These are phyloP conservation scores for Hesperophylax magnus DNA, from an alignment of 1,140 invertebrate species.

Conservation along the genomic window DNA sequence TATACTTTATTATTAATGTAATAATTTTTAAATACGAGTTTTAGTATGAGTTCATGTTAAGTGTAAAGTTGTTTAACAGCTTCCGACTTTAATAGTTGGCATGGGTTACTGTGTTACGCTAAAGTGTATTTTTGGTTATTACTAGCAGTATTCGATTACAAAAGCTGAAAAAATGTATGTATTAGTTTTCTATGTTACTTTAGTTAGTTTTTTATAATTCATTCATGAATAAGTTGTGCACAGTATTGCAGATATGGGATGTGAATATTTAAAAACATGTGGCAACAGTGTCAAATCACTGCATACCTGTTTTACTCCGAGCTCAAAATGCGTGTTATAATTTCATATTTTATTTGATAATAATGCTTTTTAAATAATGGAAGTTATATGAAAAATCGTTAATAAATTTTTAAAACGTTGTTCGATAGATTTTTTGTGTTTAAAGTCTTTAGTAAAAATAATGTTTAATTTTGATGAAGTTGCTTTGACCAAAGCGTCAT, in stretches of 20 bases:
- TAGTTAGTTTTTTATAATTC: slow-evolving; percentile 5
- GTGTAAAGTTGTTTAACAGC: slow-evolving; percentile 40
- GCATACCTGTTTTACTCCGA: slow-evolving; percentile 42
- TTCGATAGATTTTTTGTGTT: background rate
- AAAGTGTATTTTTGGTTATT: background rate
- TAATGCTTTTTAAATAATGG: slow-evolving; percentile 7
- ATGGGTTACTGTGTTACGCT: slow-evolving; percentile 47
- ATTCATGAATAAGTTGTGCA: slow-evolving; percentile 15
- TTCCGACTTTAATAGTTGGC: slow-evolving; percentile 38
- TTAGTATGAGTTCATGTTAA: background rate
- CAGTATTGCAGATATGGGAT: background rate
- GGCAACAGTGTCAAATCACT: slow-evolving; percentile 43
- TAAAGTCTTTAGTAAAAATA: background rate
- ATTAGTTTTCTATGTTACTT: background rate
- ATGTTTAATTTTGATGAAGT: slow-evolving; percentile 51
- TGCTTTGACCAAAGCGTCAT: slow-evolving; percentile 68
- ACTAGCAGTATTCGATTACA: background rate
- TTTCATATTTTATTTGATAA: slow-evolving; percentile 18
- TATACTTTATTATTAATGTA: background rate
- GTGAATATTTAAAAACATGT: slow-evolving; percentile 24
- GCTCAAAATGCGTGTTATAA: slow-evolving; percentile 30
- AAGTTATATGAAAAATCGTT: background rate
- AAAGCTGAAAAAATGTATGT: background rate
- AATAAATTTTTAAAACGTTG: background rate
- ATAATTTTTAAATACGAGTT: background rate